These are phyloP conservation scores for Scleropages formosus DNA, from an alignment of 2,797 vertebrate genomes.

Conservation along the genomic window DNA sequence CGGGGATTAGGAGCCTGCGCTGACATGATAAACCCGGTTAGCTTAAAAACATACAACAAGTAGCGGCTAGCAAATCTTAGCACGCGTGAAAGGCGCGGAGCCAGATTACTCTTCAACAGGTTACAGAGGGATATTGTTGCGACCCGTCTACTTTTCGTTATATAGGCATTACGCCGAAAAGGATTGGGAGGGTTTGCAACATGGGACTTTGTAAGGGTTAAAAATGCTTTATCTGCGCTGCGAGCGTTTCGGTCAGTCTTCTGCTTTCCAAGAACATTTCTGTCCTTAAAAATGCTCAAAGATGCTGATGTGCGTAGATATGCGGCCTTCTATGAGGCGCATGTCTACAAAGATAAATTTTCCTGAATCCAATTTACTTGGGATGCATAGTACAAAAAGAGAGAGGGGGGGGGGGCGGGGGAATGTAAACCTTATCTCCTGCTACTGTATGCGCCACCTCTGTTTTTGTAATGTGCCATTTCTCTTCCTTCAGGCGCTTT, in stretches of 20 bases:
- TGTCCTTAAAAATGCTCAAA: slow-evolving; percentile 33
- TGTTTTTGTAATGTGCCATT: slow-evolving; percentile 46
- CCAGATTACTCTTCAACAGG: slow-evolving; percentile 34
- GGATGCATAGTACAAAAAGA: slow-evolving; percentile 35
- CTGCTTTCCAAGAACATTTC: slow-evolving; percentile 29
- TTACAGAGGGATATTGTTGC: slow-evolving; percentile 30
- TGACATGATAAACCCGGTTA: slow-evolving; percentile 50
- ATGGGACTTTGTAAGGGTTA: neutral
- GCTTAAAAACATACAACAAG: slow-evolving; percentile 48
- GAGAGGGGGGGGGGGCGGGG: neutral
- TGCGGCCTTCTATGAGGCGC: slow-evolving; percentile 34
- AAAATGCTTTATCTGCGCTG: slow-evolving; percentile 10
- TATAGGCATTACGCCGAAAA: slow-evolving; percentile 25
- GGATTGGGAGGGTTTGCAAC: slow-evolving; percentile 23
- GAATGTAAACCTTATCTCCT: slow-evolving; percentile 46
- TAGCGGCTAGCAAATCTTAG: slow-evolving; percentile 43
- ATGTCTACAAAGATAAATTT: slow-evolving; percentile 42
- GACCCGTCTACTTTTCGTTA: slow-evolving; percentile 28
- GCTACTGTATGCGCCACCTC: slow-evolving; percentile 41
- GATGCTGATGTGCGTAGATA: slow-evolving; percentile 26
- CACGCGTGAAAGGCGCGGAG: slow-evolving; percentile 28
- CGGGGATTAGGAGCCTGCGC: slow-evolving; percentile 52
- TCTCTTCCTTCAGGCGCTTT: slow-evolving; percentile 53
- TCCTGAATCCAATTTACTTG: slow-evolving; percentile 45
- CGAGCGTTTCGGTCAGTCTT: slow-evolving; percentile 35